Percentiles rank a stretch among this genome's conserved stretches.
Evolutionary conservation across 2,113 vertebrate genomes (phyloP).

Genomic region (Pardalotus punctatus): DNA sequence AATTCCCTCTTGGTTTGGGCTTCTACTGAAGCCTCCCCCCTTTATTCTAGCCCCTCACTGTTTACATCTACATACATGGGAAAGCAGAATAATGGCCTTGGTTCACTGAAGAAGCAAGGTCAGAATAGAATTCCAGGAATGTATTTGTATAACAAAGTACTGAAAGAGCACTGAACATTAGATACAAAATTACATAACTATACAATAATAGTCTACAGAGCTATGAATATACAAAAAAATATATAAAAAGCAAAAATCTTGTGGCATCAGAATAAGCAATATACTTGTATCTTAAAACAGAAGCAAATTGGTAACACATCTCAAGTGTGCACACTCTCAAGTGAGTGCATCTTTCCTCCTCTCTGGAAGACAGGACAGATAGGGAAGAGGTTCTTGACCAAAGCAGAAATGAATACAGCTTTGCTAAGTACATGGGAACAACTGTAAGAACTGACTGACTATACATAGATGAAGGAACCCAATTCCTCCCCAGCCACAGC

Average conservation of each 20-base stretch:
- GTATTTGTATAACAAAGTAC: background rate
- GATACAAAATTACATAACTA: background rate
- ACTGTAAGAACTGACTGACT: rapidly evolving
- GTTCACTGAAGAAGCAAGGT: background rate
- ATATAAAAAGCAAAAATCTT: background rate
- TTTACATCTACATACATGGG: background rate
- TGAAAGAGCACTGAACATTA: background rate
- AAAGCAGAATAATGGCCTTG: background rate
- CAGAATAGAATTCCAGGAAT: background rate
- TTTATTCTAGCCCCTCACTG: background rate
- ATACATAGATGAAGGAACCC: background rate
- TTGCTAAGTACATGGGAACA: background rate
- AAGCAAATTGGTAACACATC: background rate
- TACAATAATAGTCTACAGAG: background rate
- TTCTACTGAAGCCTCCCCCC: background rate
- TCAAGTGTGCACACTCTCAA: background rate
- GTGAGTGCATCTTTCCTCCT: background rate
- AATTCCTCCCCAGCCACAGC: background rate
- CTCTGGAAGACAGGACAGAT: background rate
- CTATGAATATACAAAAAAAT: background rate
- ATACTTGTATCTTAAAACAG: background rate
- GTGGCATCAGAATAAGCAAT: background rate
- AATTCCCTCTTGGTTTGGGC: background rate
- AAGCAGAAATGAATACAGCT: background rate
- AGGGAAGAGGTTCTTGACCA: background rate